A percentile compares a stretch with the other conserved stretches of the same genome.
These are phyloP conservation scores for Cephus rjabovi DNA, from an alignment of 2,888 invertebrate genomes.

Conservation along the genomic window DNA sequence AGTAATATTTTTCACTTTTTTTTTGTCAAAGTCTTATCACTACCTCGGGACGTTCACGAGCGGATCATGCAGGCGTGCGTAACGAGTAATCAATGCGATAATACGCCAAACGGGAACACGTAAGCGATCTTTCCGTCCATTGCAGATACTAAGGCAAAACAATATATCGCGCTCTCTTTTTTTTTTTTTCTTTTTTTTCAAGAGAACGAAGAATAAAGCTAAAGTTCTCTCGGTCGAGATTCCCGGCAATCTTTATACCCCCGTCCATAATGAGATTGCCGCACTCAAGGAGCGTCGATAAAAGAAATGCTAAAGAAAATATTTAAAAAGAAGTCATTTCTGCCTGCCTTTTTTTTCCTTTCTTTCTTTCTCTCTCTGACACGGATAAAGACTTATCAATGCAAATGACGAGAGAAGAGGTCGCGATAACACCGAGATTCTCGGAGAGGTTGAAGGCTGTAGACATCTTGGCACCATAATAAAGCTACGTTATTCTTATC, in stretches of 20 bases:
- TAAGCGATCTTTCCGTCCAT: not conserved
- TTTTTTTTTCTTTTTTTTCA: no score
- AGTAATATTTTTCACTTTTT: not conserved
- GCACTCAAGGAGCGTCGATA: not conserved
- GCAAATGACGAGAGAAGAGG: not conserved
- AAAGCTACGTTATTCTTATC: constrained; percentile 5
- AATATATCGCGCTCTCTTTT: not conserved
- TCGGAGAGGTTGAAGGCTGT: constrained; percentile 5
- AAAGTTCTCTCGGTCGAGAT: not conserved
- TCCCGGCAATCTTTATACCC: not conserved
- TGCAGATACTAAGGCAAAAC: not conserved
- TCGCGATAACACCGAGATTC: not conserved
- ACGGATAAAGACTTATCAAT: not conserved
- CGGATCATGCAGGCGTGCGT: not conserved
- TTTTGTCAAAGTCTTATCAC: not conserved
- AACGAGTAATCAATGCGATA: not conserved
- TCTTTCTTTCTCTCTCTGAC: not conserved
- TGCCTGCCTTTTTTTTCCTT: not conserved
- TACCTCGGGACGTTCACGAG: not conserved
- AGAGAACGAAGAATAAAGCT: not conserved
- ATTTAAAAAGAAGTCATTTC: not conserved
- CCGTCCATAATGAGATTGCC: not conserved
- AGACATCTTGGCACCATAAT: constrained; percentile 13
- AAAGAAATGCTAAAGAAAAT: not conserved
- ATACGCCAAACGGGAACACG: not conserved